A percentile compares a stretch with the other conserved stretches of the same genome.
These are phyloP conservation scores for Chloroceryle inda DNA, from an alignment of 2,797 vertebrate genomes.

Conservation along the genomic window DNA sequence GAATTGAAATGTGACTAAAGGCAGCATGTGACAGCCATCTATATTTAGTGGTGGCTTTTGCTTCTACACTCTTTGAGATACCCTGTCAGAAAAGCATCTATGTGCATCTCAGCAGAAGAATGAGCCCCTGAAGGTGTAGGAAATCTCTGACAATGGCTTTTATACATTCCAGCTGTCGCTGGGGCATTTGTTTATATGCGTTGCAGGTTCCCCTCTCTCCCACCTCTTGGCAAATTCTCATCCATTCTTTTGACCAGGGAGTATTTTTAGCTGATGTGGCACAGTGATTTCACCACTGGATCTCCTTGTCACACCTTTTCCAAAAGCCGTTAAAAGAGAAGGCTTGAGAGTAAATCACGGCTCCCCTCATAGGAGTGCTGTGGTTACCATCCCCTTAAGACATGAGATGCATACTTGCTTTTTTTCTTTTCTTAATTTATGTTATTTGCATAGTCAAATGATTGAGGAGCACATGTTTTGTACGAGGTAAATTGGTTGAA, in stretches of 20 bases:
- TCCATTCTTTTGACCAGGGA: background rate
- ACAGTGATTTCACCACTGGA: conserved; percentile 13
- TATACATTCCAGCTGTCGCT: conserved; percentile 4
- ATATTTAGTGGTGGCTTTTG: conserved; percentile 69
- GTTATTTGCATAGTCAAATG: background rate
- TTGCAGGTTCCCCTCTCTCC: background rate
- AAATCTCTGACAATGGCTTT: conserved; percentile 27
- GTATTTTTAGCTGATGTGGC: conserved; percentile 55
- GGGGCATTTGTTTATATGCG: conserved; percentile 27
- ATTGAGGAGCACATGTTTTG: background rate
- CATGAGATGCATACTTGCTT: conserved; percentile 9
- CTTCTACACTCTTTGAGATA: conserved; percentile 58
- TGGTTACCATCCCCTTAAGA: conserved; percentile 15
- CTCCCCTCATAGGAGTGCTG: background rate
- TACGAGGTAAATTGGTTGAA: background rate
- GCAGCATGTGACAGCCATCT: conserved; percentile 61
- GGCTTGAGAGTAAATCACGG: background rate
- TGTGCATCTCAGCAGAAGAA: conserved; percentile 66
- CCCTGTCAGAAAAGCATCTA: conserved; percentile 49
- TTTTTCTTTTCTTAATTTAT: background rate
- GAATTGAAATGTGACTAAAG: conserved; percentile 69
- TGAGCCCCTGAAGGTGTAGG: conserved; percentile 57
- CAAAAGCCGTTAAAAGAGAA: background rate
- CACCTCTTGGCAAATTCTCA: conserved; percentile 8
- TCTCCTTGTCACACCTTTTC: conserved; percentile 51